Base-by-base conservation (phyloP, 2,888 invertebrate genomes). In the Drosophila fulvimacula region DNA sequence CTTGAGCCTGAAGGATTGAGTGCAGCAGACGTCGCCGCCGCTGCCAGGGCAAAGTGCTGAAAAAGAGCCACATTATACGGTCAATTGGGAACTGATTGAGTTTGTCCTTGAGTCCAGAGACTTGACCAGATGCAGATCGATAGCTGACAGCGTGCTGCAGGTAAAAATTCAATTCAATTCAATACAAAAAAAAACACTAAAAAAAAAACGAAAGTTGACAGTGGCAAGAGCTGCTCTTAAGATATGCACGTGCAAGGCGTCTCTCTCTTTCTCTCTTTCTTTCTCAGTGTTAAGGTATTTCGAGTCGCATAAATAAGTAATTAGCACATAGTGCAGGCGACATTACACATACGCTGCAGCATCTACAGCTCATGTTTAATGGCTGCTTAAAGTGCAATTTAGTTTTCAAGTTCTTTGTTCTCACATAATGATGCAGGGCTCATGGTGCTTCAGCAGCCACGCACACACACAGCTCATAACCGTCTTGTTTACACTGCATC, bases 41-140 rank as follows among this genome's bases (percentile, higher is more conserved):
- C 24, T 42, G 42, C 17, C 34, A 51, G 53, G 21, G 11, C 32
- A 73, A 80, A 80, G 53, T 63, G 76, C 59, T 34, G 52, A 68
- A 67, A 69, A 44, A 68, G 48, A 44, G 61, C 63, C 79, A 55
- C 52, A 85, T 85, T 88, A 85, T 73, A 88, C 62, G 84, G 89
- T 79, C 84, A 85, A 85, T 85, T 85, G 84, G 77, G 58, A 82
- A 79, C 89, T 88, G 84, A 88, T 85, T 85, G 88, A 79, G 72
- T 72, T 74, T 62, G 53, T 65, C 60, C 64, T 65, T 76, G 63
- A 60, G 57, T 27, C 46, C 53, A 11, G 15, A 34, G 36, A 52
- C 21, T 52, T 52, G 57, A 55, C 51, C 42, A 59, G 57, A 62
- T 76, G 58, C 61, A 76, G 64, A 76, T 76, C 63, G 64, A 69